Evolutionary conservation across 2,888 invertebrate genomes (phyloP).

Genomic region (Cheilosia pagana): DNA sequence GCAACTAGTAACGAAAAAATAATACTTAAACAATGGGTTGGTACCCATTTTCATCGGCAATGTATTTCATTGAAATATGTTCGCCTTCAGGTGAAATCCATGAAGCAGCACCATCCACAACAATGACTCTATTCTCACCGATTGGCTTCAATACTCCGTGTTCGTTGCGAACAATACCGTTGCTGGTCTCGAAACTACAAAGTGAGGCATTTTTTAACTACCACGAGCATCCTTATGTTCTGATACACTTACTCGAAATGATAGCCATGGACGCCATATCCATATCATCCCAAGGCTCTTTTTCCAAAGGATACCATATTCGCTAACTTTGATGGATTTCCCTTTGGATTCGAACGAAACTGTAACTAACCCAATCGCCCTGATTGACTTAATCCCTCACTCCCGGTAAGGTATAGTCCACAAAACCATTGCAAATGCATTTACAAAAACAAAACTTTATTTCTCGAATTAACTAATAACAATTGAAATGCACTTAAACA

Average conservation of each 20-base stretch:
- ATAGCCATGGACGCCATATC: slow-evolving; percentile 52
- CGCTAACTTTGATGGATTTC: no score
- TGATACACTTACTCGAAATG: slow-evolving; percentile 45
- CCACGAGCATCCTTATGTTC: no score
- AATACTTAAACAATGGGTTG: slow-evolving; percentile 2
- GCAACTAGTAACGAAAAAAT: neutral
- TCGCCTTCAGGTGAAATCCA: slow-evolving; percentile 85
- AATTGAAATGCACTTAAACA: slow-evolving; percentile 6
- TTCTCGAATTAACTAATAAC: no score
- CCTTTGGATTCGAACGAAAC: no score
- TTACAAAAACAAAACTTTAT: no score
- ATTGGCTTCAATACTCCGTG: slow-evolving; percentile 81
- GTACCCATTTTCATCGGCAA: slow-evolving; percentile 82
- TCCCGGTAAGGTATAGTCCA: no score
- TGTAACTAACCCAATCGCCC: no score
- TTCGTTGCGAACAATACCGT: slow-evolving; percentile 82
- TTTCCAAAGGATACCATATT: no score
- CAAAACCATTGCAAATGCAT: no score
- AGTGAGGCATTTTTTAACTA: accelerated
- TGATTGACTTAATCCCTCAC: no score
- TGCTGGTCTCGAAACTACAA: slow-evolving; percentile 84
- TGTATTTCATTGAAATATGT: slow-evolving; percentile 79
- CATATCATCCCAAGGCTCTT: no score
- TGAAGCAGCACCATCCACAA: slow-evolving; percentile 86
- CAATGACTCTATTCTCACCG: slow-evolving; percentile 84